A percentile compares a stretch with the other conserved stretches of the same genome.
phyloP scores from a whole-genome alignment of 2,888 invertebrate genomes.

The Callyntrura sp. region DNA sequence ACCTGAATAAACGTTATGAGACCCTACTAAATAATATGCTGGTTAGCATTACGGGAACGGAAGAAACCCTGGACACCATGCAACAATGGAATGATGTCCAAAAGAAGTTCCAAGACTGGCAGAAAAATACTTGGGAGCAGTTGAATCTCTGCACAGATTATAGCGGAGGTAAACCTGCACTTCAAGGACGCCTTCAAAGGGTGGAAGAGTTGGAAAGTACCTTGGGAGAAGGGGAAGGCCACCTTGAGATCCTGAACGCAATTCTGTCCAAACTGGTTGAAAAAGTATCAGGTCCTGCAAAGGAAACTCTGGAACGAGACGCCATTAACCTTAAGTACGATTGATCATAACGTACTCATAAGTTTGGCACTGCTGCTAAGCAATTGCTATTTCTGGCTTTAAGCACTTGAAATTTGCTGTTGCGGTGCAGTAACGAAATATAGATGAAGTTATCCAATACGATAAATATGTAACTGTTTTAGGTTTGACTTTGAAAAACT shows the following conservation, averaged over 20 bases:
- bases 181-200: slow-evolving; percentile 93
- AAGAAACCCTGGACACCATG: slow-evolving; percentile 91
- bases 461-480: background rate
- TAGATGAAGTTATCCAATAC: no score
- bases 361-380: background rate
- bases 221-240: slow-evolving; percentile 91
- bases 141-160: slow-evolving; percentile 93
- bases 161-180: slow-evolving; percentile 93
- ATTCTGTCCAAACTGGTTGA: slow-evolving; percentile 88
- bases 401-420: no score
- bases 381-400: background rate
- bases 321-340: slow-evolving; percentile 89
- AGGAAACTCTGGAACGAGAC: slow-evolving; percentile 94
- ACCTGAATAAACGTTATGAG: slow-evolving; percentile 92
- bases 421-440: no score
- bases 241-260: slow-evolving; percentile 91
- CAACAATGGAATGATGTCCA: slow-evolving; percentile 95
- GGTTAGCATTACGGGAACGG: slow-evolving; percentile 90
- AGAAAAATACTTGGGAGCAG: slow-evolving; percentile 96
- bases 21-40: slow-evolving; percentile 89
- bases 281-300: slow-evolving; percentile 92
- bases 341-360: background rate
- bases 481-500: slow-evolving; percentile 94
- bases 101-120: slow-evolving; percentile 94
- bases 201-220: slow-evolving; percentile 93